Evolutionary conservation across 1,140 invertebrate species (phyloP).

Genomic region (Ctenoplectra terminalis): DNA sequence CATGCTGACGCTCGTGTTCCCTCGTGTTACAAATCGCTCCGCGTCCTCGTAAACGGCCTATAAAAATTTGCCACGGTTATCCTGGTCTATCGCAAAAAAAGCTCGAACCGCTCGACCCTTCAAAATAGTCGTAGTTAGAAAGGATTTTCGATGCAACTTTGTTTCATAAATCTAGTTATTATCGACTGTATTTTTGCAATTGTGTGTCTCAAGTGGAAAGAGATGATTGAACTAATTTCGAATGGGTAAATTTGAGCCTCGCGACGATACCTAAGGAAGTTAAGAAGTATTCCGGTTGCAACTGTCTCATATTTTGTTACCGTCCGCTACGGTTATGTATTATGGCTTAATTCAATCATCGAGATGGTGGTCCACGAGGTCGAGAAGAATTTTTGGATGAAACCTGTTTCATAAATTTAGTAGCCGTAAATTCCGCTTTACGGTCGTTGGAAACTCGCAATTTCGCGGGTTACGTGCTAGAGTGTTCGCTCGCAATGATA

Average conservation of each 20-base stretch:
- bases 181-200: no score
- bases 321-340: not conserved
- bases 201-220: not conserved
- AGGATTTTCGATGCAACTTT: not conserved
- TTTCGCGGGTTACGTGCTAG: not conserved
- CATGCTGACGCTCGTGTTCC: constrained; percentile 53
- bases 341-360: not conserved
- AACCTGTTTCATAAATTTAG: not conserved
- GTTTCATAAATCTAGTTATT: not conserved
- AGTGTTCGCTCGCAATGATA: not conserved
- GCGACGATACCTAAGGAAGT: not conserved
- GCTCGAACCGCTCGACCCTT: not conserved
- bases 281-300: not conserved
- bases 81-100: constrained; percentile 63
- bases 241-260: no score
- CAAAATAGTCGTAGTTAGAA: not conserved
- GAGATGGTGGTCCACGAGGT: no score
- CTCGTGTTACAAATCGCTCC: constrained; percentile 73
- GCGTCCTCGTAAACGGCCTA: constrained; percentile 72
- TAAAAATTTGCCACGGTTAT: constrained; percentile 73
- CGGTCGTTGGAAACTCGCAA: not conserved
- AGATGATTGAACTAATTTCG: no score
- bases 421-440: not conserved
- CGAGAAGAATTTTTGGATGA: not conserved
- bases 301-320: not conserved